Evolutionary conservation across 2,113 vertebrate species (phyloP).

Genomic region (Microtus oregoni): DNA sequence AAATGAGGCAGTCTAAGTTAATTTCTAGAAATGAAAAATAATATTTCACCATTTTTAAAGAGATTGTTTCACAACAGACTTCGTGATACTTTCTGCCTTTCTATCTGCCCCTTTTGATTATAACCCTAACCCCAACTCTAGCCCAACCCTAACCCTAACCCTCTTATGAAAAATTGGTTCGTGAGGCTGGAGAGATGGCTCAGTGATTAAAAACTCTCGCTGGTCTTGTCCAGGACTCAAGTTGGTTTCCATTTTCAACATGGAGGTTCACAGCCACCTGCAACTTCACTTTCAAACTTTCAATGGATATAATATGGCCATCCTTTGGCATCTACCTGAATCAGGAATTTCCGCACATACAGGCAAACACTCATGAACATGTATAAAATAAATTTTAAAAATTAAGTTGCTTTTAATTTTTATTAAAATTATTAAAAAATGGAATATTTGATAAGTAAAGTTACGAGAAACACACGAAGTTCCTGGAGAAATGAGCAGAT

Average conservation of each 20-base stretch:
- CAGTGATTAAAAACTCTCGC: neutral
- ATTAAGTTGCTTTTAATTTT: neutral
- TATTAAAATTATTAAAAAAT: neutral
- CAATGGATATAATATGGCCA: neutral
- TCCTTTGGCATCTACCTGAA: neutral
- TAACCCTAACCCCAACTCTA: neutral
- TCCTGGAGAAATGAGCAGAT: neutral
- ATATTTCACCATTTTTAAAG: neutral
- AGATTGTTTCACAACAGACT: neutral
- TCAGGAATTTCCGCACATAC: neutral
- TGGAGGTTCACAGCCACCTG: neutral
- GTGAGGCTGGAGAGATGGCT: neutral
- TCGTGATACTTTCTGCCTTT: neutral
- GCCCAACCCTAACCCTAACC: neutral
- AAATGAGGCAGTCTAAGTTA: neutral
- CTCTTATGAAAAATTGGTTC: neutral
- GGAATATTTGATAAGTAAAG: neutral
- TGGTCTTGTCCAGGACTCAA: neutral
- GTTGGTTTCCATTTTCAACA: neutral
- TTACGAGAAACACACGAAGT: neutral
- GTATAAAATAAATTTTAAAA: neutral
- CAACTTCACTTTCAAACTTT: neutral
- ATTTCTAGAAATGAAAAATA: neutral
- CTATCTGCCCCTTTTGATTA: neutral
- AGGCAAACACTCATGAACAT: neutral